A percentile compares a stretch with the other conserved stretches of the same genome.
Evolutionary conservation across 2,797 vertebrate genomes (phyloP).

Genomic region (Trichosurus vulpecula): DNA sequence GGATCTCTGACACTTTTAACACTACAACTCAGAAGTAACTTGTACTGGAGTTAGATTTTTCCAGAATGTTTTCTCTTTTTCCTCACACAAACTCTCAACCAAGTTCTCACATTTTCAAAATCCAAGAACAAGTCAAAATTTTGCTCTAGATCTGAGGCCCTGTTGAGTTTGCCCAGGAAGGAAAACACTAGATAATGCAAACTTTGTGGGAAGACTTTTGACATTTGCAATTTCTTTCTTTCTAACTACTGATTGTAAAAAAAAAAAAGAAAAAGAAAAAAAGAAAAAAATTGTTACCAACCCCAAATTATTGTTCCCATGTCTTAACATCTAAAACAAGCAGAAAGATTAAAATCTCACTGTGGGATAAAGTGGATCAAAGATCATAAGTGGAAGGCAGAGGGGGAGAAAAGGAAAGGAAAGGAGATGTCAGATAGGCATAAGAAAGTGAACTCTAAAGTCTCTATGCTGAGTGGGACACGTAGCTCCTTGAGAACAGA

Average conservation of each 20-base stretch:
- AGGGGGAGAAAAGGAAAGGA: neutral
- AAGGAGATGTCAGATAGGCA: neutral
- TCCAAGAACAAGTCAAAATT: slow-evolving; percentile 4
- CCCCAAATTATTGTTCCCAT: slow-evolving; percentile 37
- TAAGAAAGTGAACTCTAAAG: neutral
- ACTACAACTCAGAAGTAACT: slow-evolving; percentile 52
- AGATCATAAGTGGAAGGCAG: neutral
- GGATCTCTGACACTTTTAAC: slow-evolving; percentile 28
- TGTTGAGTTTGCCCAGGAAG: neutral
- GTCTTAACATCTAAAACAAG: slow-evolving; percentile 77
- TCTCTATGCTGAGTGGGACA: neutral
- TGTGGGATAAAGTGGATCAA: slow-evolving; percentile 72
- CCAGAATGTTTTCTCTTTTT: slow-evolving; percentile 37
- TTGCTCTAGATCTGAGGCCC: neutral
- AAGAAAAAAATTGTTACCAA: slow-evolving; percentile 55
- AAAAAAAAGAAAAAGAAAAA: neutral
- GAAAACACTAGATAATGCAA: neutral
- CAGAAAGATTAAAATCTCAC: slow-evolving; percentile 72
- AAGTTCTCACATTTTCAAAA: slow-evolving; percentile 13
- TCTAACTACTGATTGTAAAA: slow-evolving; percentile 65
- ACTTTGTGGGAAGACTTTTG: neutral
- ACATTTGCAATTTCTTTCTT: slow-evolving; percentile 58
- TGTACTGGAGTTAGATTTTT: slow-evolving; percentile 35
- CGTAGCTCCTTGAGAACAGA: neutral
- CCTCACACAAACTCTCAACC: slow-evolving; percentile 53